Evolutionary conservation across 1,140 invertebrate species (phyloP), one percentile per base, ranked within the genome.

Genomic region (Trinorchestia longiramus): DNA sequence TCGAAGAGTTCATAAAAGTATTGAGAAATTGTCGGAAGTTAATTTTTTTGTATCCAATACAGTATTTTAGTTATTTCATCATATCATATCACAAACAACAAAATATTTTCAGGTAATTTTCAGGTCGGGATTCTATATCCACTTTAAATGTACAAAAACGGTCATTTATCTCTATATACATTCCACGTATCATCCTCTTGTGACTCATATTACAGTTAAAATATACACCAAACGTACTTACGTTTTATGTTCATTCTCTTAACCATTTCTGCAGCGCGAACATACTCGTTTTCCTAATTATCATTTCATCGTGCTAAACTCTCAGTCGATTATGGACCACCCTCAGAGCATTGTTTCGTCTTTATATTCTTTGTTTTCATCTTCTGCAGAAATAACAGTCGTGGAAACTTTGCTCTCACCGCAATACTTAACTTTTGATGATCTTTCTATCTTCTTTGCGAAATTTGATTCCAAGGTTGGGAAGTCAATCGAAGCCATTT

Each of bases 311-410:
- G 88, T 1, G 36, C 23, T 42, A 43, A 90, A 43, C 4, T 42
- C 11, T 90, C 36, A 36, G 41, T 42, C 3, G 28, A 43, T 90
- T 6, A 3, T 90, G 36, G 36, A 8, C 88, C 17, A 90, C 4
- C 41, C 28, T 94, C 44, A 94, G 36, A 94, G 44, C 92, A 94
- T 94, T 45, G 92, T 94, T 94, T 94, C 92, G 41, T 94, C 92
- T 47, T 94, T 94, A 40, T 94, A 28, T 43, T 94, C 43, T 47
- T 44, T 94, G 44, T 45, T n/a, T n/a, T 47, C 19, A 94, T 94
- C 92, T 11, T 94, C 92, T 8, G 44, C 11, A 43, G 43, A 43
- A 47, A 94, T 40, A 28, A 94, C 43, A 23, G 92, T 45, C 8
- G 43, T 94, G 19, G 92, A 6, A 45, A 94, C 43, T 17, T 47